phyloP scores from a whole-genome alignment of 2,888 invertebrate species.

The Tromatobia lineatoria region DNA sequence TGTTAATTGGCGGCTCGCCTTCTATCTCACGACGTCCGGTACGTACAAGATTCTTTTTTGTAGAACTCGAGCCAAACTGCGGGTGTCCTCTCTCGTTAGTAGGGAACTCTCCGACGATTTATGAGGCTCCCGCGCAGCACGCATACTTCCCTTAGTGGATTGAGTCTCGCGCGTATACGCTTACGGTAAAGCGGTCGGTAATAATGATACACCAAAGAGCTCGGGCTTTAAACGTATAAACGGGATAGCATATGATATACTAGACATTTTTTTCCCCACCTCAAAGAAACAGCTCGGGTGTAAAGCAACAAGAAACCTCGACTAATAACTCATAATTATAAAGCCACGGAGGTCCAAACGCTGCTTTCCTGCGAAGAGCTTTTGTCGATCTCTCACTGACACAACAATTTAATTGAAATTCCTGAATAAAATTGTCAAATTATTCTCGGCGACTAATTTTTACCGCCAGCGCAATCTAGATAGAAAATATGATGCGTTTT shows the following conservation, averaged over 20 bases:
- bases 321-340: conserved; percentile 21
- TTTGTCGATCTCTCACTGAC: neutral
- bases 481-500: neutral
- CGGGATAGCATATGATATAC: conserved; percentile 19
- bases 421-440: neutral
- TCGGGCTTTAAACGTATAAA: conserved; percentile 6
- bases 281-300: neutral
- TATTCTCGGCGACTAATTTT: neutral
- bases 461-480: neutral
- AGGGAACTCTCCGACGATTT: conserved; percentile 32
- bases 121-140: conserved; percentile 18
- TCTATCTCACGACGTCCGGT: conserved; percentile 38
- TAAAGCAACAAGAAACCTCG: neutral
- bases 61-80: conserved; percentile 49
- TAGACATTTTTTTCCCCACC: neutral
- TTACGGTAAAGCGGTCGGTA: conserved; percentile 26
- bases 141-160: conserved; percentile 10
- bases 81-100: conserved; percentile 41
- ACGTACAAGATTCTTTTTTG: conserved; percentile 26
- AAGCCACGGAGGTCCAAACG: neutral
- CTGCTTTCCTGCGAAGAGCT: neutral
- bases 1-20: conserved; percentile 47
- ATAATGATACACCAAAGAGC: conserved; percentile 28
- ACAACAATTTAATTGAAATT: conserved; percentile 11
- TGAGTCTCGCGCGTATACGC: conserved; percentile 6